Conservation (phyloP, 2,113 vertebrate species). For the Procapra przewalskii region DNA sequence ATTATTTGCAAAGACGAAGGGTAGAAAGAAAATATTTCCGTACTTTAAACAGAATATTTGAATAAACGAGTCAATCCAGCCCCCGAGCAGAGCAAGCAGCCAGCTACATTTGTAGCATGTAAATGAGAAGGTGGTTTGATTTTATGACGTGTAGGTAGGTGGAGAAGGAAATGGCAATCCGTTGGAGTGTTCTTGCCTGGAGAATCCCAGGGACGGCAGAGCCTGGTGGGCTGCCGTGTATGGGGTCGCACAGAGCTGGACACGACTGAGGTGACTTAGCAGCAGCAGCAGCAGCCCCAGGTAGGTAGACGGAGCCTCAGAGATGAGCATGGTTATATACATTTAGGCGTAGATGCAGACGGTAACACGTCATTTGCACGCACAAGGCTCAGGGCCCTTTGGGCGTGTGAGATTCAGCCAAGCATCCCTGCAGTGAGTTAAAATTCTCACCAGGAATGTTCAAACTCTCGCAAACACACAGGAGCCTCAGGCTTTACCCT, state of each 20-base stretch:
- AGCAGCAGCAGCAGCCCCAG: too few relatives aligned
- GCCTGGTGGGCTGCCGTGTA: too few relatives aligned
- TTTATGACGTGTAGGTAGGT: rapidly evolving
- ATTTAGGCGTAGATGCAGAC: too few relatives aligned
- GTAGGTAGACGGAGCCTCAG: rapidly evolving
- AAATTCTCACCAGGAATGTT: rapidly evolving
- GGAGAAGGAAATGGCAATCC: too few relatives aligned
- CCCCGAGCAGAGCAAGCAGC: rapidly evolving
- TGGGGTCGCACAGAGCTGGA: too few relatives aligned
- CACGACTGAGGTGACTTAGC: rapidly evolving
- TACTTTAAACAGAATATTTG: neutral
- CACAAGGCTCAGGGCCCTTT: rapidly evolving
- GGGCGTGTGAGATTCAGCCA: rapidly evolving
- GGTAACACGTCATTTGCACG: rapidly evolving
- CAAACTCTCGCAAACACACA: rapidly evolving
- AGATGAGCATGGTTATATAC: rapidly evolving
- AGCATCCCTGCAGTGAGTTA: rapidly evolving
- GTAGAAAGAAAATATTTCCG: neutral
- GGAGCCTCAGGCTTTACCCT: rapidly evolving
- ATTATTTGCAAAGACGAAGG: neutral
- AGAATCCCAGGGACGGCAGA: too few relatives aligned
- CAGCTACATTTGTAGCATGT: rapidly evolving
- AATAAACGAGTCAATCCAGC: too few relatives aligned
- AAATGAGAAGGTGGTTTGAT: neutral
- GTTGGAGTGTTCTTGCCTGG: rapidly evolving